Percentiles rank a stretch among this genome's conserved stretches.
Evolutionary conservation across 2,113 vertebrate genomes (phyloP).

Genomic region (Protomyctophum bolini): DNA sequence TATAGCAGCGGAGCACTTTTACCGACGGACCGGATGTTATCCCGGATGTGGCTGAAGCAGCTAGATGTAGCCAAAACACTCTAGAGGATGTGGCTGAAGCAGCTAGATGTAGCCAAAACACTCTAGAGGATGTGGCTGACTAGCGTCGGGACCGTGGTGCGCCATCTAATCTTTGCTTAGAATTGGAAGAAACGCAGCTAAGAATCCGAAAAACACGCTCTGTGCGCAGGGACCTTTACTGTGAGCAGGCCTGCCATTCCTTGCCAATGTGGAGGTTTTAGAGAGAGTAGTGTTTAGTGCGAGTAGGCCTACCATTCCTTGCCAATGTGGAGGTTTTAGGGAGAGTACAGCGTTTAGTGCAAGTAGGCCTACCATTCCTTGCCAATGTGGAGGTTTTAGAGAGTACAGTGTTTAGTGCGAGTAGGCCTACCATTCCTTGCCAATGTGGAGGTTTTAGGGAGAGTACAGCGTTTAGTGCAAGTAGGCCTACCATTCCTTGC

Average conservation of each 20-base stretch:
- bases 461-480: conserved; percentile 79
- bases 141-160: too few species aligned
- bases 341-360: conserved; percentile 78
- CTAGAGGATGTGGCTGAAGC: too few species aligned
- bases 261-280: conserved; percentile 90
- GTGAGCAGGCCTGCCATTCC: conserved; percentile 50
- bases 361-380: conserved; percentile 89
- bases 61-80: too few species aligned
- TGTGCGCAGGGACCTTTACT: too few species aligned
- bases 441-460: conserved; percentile 88
- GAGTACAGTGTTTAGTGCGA: conserved; percentile 77
- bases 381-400: conserved; percentile 88
- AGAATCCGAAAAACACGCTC: too few species aligned
- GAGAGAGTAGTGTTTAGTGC: conserved; percentile 81
- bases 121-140: too few species aligned
- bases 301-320: conserved; percentile 89
- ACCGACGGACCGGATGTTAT: too few species aligned
- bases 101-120: too few species aligned
- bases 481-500: conserved; percentile 78
- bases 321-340: conserved; percentile 91
- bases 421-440: conserved; percentile 93
- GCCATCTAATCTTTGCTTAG: too few species aligned
- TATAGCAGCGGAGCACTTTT: too few species aligned
- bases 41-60: too few species aligned
- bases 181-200: too few species aligned